Percentiles rank a stretch among this genome's conserved stretches.
phyloP scores from a whole-genome alignment of 2,797 vertebrate genomes.

The Cryptoblepharus egeriae region DNA sequence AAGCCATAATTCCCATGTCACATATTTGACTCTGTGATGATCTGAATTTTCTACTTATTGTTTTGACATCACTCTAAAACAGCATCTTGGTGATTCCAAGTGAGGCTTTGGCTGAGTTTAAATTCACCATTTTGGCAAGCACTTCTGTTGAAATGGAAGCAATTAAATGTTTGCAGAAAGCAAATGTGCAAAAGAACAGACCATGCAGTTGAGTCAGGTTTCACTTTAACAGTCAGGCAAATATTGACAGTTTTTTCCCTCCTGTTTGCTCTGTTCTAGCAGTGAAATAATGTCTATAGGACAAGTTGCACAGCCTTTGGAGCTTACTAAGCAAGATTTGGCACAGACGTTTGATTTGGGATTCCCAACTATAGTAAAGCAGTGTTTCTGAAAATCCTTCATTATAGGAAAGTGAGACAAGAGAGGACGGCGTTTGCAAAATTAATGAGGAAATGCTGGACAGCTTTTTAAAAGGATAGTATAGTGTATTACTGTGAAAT shows the following conservation, averaged over 20 bases:
- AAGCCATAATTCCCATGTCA: constrained; percentile 19
- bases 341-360: not conserved
- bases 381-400: not conserved
- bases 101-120: constrained; percentile 16
- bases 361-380: constrained; percentile 1
- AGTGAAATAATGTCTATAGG: constrained; percentile 17
- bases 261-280: constrained; percentile 12
- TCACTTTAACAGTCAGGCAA: not conserved
- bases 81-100: constrained; percentile 21
- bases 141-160: constrained; percentile 29
- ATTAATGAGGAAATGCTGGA: constrained; percentile 12
- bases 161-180: constrained; percentile 47
- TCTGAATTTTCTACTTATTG: constrained; percentile 6
- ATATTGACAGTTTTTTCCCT: constrained; percentile 13
- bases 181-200: constrained; percentile 41
- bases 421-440: not conserved
- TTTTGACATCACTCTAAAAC: not conserved
- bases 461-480: not conserved
- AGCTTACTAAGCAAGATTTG: not conserved
- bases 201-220: constrained; percentile 37
- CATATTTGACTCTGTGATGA: constrained; percentile 39
- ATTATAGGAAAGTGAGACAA: not conserved
- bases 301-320: not conserved
- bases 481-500: not conserved
- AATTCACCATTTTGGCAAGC: constrained; percentile 36